Evolutionary conservation across 2,888 invertebrate genomes (phyloP), one percentile per base, ranked within the genome.

Genomic region (Abrostola tripartita): DNA sequence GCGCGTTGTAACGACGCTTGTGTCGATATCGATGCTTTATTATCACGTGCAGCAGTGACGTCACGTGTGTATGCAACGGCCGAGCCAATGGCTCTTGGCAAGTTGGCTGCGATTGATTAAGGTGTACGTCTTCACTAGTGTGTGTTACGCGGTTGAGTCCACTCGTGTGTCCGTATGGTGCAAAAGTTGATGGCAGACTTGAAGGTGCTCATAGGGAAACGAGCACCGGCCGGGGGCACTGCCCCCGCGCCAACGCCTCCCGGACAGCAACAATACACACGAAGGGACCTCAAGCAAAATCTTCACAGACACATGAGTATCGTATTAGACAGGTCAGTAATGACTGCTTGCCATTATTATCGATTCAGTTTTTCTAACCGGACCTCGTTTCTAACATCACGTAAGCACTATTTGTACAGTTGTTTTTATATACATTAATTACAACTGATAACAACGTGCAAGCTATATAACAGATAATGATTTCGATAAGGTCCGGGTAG

Each of bases 241-340:
- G 84, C 83, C 81, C 77, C 82, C 82, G 64, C 80, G 82, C 68
- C 84, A 82, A 63, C 80, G 81, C 66, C 74, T 63, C 72, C 79
- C 81, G 71, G 77, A 36, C 93, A 90, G 62, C 93, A 90, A 66
- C 91, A 90, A 63, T 95, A 95, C 85, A 86, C 94, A 52, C 86
- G 95, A 44, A 86, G 91, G 73, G 95, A 95, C 78, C 91, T 95
- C 67, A 95, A 94, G 84, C 92, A 92, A 62, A 95, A 95, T 81
- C 91, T 95, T 44, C 92, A 95, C 81, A 91, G 91, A 76, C 95
- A 95, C 83, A 95, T 95, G 94, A 94, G 91, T 88, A 95, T 94
- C 74, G 95, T 95, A 74, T 86, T 95, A 74, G 94, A 94, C 94
- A 94, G 94, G 94, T 94, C 88, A 93, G 92, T 90, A 71, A 57